These are phyloP conservation scores for Trypoxylon attenuatum DNA, from an alignment of 2,888 invertebrate genomes.

Conservation along the genomic window DNA sequence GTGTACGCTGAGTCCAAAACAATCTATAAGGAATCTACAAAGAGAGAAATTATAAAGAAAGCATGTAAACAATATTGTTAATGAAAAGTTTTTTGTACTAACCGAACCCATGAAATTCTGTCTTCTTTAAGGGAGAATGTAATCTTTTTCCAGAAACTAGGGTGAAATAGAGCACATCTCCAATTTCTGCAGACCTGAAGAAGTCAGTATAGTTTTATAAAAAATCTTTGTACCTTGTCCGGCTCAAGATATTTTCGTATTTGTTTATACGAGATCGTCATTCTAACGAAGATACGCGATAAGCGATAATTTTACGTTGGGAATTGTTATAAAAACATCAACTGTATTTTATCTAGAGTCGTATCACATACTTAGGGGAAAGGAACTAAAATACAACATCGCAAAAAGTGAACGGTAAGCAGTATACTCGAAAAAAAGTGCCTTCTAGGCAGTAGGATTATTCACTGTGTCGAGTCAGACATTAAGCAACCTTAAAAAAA, in stretches of 20 bases:
- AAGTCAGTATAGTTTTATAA: neutral
- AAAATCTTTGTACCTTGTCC: too few relatives aligned
- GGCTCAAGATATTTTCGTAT: neutral
- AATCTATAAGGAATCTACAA: conserved; percentile 67
- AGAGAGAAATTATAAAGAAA: neutral
- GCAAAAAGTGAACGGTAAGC: neutral
- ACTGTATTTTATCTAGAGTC: too few relatives aligned
- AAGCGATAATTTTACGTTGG: too few relatives aligned
- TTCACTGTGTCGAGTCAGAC: conserved; percentile 25
- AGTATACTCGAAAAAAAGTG: conserved; percentile 7
- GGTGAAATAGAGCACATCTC: conserved; percentile 75
- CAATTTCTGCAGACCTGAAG: conserved; percentile 76
- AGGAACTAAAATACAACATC: neutral
- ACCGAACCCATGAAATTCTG: conserved; percentile 69
- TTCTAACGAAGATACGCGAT: too few relatives aligned
- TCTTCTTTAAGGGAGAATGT: conserved; percentile 70
- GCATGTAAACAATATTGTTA: neutral
- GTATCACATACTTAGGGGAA: too few relatives aligned
- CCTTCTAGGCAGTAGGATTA: conserved; percentile 32
- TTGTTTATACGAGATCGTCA: neutral
- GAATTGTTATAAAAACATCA: too few relatives aligned
- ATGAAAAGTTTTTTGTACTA: conserved; percentile 11
- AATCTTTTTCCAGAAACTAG: conserved; percentile 74
- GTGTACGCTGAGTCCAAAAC: conserved; percentile 72
- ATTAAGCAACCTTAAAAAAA: conserved; percentile 17